Conservation (phyloP, 2,888 invertebrate species). For the Agriotes lineatus region DNA sequence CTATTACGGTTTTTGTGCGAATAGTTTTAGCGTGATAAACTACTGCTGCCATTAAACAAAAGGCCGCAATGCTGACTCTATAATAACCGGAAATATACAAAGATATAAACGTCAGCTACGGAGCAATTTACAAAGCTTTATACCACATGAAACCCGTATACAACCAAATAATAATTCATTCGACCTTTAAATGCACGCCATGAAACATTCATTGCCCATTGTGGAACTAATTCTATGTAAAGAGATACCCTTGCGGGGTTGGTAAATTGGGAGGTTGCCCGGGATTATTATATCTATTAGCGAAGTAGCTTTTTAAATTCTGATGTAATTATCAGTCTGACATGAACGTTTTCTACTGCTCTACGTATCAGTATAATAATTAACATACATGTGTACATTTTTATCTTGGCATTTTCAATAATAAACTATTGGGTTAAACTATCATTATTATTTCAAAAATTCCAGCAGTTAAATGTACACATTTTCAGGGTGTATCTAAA, state of each 20-base stretch:
- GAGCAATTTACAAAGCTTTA: slow-evolving; percentile 46
- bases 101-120: slow-evolving; percentile 48
- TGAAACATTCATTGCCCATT: slow-evolving; percentile 32
- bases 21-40: slow-evolving; percentile 47
- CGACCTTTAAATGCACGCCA: slow-evolving; percentile 38
- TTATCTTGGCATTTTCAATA: too few relatives aligned
- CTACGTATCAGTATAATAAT: too few relatives aligned
- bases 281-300: not conserved
- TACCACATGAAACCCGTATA: slow-evolving; percentile 39
- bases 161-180: slow-evolving; percentile 41
- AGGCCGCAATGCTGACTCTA: slow-evolving; percentile 47
- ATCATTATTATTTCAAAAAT: too few relatives aligned
- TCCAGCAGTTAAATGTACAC: too few relatives aligned
- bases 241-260: not conserved
- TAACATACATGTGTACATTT: too few relatives aligned
- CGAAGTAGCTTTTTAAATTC: not conserved
- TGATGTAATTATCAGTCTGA: too few relatives aligned
- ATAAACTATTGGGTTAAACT: too few relatives aligned
- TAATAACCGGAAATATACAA: slow-evolving; percentile 50
- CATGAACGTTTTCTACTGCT: too few relatives aligned
- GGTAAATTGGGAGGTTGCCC: not conserved
- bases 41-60: slow-evolving; percentile 44
- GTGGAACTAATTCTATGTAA: slow-evolving; percentile 23
- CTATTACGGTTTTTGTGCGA: slow-evolving; percentile 11
- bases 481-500: too few relatives aligned